phyloP scores from a whole-genome alignment of 2,888 invertebrate genomes.

The Tanypteryx hageni region DNA sequence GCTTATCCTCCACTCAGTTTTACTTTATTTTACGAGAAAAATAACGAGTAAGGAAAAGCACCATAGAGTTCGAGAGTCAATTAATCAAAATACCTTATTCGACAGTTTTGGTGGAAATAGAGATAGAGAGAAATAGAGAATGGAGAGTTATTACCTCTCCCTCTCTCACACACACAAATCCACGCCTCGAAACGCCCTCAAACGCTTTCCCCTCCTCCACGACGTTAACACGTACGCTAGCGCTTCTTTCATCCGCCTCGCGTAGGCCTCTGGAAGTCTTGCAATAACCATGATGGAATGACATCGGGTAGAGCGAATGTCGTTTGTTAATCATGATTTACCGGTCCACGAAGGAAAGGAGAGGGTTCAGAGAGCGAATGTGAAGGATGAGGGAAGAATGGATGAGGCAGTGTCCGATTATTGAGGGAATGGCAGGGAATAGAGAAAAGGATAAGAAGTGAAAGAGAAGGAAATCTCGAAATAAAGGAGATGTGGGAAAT shows the following conservation, averaged over 20 bases:
- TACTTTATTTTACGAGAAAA: no score
- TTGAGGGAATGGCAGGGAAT: no score
- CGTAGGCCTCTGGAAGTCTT: background rate
- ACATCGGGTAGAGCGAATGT: background rate
- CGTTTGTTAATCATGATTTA: slow-evolving; percentile 35
- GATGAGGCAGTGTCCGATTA: no score
- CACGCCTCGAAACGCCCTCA: background rate
- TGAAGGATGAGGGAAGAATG: background rate
- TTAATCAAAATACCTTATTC: no score
- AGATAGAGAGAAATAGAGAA: background rate
- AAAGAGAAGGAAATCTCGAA: no score
- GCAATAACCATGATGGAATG: slow-evolving; percentile 45
- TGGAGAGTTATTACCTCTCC: background rate
- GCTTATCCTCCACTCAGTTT: no score
- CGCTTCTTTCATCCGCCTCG: background rate
- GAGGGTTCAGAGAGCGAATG: background rate
- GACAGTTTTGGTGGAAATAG: no score
- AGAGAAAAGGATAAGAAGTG: no score
- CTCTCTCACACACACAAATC: background rate
- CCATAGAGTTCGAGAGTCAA: no score
- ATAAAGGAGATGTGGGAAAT: no score
- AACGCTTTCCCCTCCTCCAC: background rate
- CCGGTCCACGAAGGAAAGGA: background rate
- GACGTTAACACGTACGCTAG: background rate
- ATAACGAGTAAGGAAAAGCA: no score